phyloP scores from a whole-genome alignment of 2,113 vertebrate species.

The Eonycteris spelaea region DNA sequence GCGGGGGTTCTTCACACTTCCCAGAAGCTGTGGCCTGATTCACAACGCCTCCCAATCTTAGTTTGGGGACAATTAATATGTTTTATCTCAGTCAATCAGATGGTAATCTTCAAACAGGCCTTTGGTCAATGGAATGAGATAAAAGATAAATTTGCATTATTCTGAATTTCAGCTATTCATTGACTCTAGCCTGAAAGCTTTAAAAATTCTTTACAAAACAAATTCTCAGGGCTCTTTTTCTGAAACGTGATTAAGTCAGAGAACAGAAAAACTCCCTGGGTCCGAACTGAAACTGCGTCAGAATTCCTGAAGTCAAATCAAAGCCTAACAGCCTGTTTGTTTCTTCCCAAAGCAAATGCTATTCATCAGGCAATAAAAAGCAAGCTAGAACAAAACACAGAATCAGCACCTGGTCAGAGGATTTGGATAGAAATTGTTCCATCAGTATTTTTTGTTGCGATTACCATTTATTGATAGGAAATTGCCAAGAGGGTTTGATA shows the following conservation, averaged over 20 bases:
- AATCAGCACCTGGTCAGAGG: not conserved
- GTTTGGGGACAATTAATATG: not conserved
- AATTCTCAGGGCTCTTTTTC: not conserved
- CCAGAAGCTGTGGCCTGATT: not conserved
- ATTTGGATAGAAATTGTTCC: conserved; percentile 1
- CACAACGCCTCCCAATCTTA: not conserved
- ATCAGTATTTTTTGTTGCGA: not conserved
- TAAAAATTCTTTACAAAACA: not conserved
- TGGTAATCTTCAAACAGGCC: conserved; percentile 18
- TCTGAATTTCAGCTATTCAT: conserved; percentile 6
- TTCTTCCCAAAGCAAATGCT: conserved; percentile 9
- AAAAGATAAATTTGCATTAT: not conserved
- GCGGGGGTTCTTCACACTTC: not conserved
- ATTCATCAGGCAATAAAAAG: not conserved
- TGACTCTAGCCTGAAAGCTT: conserved; percentile 17
- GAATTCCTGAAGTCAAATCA: conserved; percentile 42
- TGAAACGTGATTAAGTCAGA: not conserved
- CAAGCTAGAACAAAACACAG: not conserved
- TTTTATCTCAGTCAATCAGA: not conserved
- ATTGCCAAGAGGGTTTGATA: not conserved
- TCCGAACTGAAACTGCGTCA: not conserved
- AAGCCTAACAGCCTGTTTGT: not conserved
- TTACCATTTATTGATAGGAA: not conserved
- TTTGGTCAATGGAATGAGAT: not conserved
- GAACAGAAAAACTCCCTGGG: not conserved